These are phyloP conservation scores for Pelmatolapia mariae DNA, from an alignment of 2,113 vertebrate species.

Conservation along the genomic window DNA sequence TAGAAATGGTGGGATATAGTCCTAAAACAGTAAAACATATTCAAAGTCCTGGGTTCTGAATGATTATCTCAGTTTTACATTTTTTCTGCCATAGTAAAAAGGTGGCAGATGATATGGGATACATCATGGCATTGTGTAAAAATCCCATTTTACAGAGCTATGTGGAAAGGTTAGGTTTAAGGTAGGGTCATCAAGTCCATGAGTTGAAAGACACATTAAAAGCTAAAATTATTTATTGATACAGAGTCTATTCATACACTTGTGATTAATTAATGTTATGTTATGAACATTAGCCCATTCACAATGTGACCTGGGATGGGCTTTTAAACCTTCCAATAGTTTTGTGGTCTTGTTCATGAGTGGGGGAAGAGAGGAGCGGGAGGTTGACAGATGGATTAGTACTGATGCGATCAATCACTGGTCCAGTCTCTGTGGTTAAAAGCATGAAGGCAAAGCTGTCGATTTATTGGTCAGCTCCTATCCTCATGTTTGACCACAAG, in stretches of 20 bases:
- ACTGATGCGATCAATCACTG: neutral
- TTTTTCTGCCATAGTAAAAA: neutral
- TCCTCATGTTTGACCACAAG: neutral
- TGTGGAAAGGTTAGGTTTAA: neutral
- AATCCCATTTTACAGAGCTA: neutral
- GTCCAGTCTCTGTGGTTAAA: neutral
- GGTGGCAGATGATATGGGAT: neutral
- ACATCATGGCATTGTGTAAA: neutral
- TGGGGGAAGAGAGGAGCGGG: neutral
- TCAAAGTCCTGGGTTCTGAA: neutral
- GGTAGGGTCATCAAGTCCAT: neutral
- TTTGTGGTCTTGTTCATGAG: neutral
- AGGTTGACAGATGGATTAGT: neutral
- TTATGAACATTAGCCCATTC: neutral
- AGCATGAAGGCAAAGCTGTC: neutral
- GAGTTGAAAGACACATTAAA: neutral
- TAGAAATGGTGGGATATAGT: fast-evolving
- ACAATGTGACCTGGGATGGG: neutral
- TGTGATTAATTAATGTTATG: neutral
- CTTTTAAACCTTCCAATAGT: neutral
- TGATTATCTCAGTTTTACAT: neutral
- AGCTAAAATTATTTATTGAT: neutral
- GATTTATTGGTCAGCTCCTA: neutral
- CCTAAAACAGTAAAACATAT: neutral
- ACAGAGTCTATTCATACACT: neutral